phyloP scores from a whole-genome alignment of 2,888 invertebrate genomes.

The Andrena haemorrhoa region DNA sequence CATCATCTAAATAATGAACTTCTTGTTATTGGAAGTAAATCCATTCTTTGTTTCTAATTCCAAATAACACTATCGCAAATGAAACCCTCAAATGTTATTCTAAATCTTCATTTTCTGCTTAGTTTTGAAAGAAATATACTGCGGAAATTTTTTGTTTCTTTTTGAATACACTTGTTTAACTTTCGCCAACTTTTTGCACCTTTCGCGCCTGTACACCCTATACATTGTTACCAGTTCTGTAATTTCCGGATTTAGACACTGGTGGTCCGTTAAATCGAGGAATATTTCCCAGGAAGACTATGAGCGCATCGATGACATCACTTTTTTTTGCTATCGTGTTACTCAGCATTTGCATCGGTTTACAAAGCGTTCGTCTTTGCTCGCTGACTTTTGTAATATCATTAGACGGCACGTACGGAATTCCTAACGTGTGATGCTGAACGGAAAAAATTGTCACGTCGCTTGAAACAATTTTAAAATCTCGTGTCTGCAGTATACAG shows the following conservation, averaged over 20 bases:
- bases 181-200: not conserved
- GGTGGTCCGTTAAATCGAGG: not conserved
- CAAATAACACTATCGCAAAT: too few species aligned
- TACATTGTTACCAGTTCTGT: not conserved
- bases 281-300: constrained; percentile 8
- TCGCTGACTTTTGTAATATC: constrained; percentile 1
- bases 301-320: constrained; percentile 52
- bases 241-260: not conserved
- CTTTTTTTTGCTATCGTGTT: constrained; percentile 37
- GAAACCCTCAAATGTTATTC: too few species aligned
- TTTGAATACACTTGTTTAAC: not conserved
- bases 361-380: constrained; percentile 1
- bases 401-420: constrained; percentile 22
- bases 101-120: too few species aligned
- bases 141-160: too few species aligned
- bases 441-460: not conserved
- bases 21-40: too few species aligned
- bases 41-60: too few species aligned
- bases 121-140: too few species aligned
- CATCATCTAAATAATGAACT: too few species aligned
- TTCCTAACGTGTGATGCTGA: too few species aligned
- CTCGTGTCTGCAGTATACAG: too few species aligned
- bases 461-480: not conserved
- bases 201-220: not conserved
- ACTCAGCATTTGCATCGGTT: constrained; percentile 33